Percentiles rank a stretch among this genome's conserved stretches.
Conservation (phyloP, 2,797 vertebrate species). For the Podarcis lilfordi region DNA sequence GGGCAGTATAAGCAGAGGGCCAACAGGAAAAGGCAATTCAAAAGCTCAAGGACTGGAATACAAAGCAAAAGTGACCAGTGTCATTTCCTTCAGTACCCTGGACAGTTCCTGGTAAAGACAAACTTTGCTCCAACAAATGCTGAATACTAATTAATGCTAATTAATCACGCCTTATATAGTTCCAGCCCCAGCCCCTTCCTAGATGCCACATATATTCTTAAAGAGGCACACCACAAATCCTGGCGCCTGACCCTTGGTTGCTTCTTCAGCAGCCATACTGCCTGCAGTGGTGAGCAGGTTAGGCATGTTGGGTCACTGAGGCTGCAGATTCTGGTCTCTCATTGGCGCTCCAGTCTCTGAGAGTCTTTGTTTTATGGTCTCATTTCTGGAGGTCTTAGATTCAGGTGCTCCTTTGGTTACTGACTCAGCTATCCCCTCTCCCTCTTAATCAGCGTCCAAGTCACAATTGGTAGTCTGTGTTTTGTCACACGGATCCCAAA, state of each 20-base stretch:
- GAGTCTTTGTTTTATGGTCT: neutral
- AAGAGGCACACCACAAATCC: neutral
- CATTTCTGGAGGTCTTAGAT: no score
- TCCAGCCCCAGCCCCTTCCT: neutral
- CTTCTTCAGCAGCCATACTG: neutral
- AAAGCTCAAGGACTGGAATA: neutral
- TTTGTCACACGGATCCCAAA: neutral
- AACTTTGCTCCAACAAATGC: neutral
- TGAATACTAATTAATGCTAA: neutral
- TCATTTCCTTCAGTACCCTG: neutral
- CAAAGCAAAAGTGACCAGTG: neutral
- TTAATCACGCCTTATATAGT: no score
- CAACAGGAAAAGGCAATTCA: neutral
- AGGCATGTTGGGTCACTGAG: neutral
- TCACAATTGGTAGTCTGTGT: neutral
- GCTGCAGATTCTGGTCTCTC: neutral
- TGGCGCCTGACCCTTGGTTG: neutral
- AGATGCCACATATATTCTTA: neutral
- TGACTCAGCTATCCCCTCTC: neutral
- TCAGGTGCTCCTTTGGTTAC: neutral
- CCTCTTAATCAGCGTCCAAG: neutral
- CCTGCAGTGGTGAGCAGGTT: neutral
- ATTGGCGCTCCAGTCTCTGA: neutral
- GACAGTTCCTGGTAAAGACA: neutral
- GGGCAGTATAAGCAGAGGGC: neutral